phyloP scores from a whole-genome alignment of 2,113 vertebrate genomes.

The Bubo bubo region DNA sequence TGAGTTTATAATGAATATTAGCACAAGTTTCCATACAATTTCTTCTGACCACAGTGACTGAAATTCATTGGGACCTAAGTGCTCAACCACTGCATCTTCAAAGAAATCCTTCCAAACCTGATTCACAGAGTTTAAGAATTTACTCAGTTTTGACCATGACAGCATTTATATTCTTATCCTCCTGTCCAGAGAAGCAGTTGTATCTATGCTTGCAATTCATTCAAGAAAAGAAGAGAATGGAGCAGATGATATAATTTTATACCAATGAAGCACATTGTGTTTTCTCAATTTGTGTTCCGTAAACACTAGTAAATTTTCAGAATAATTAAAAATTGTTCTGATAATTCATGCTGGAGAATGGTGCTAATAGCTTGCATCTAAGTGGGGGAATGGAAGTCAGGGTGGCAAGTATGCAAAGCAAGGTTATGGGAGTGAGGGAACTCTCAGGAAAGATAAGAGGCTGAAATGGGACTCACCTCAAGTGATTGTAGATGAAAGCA shows the following conservation, averaged over 20 bases:
- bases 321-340: background rate
- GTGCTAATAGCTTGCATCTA: background rate
- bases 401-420: background rate
- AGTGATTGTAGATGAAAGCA: background rate
- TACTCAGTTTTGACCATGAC: background rate
- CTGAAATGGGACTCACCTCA: background rate
- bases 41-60: background rate
- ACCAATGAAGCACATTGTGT: background rate
- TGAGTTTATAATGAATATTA: background rate
- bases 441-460: background rate
- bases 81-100: background rate
- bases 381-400: background rate
- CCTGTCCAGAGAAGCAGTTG: background rate
- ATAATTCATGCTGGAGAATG: background rate
- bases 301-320: background rate
- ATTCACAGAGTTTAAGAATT: background rate
- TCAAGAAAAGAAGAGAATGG: background rate
- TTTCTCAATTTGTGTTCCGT: background rate
- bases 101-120: background rate
- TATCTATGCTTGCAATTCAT: background rate
- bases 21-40: background rate
- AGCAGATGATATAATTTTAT: background rate
- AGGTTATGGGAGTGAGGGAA: background rate
- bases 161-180: background rate
- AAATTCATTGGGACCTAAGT: background rate